These are phyloP conservation scores for Drosophila imparisetae DNA, from an alignment of 2,888 invertebrate genomes.

Conservation along the genomic window DNA sequence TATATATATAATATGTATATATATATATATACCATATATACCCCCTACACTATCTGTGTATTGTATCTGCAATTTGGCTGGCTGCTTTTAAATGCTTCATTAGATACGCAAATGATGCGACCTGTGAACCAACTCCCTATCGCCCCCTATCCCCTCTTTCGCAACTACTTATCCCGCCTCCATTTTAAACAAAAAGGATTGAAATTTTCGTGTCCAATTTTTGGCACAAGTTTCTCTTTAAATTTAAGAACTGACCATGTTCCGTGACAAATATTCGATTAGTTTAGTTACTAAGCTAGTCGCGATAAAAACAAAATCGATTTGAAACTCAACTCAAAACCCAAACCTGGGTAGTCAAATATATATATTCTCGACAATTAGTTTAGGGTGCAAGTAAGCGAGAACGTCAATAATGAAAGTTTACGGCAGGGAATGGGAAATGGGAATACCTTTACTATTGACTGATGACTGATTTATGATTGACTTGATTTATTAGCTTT, in stretches of 20 bases:
- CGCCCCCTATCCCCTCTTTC: not conserved
- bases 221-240: not conserved
- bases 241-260: not conserved
- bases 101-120: conserved; percentile 66
- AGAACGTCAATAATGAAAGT: not conserved
- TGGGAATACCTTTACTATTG: not conserved
- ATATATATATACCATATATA: not conserved
- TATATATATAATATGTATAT: not conserved
- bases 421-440: not conserved
- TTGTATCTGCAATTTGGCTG: conserved; percentile 42
- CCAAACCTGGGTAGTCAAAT: not conserved
- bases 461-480: conserved; percentile 1
- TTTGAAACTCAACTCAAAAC: not conserved
- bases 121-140: conserved; percentile 1
- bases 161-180: not conserved
- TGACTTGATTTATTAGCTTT: not conserved
- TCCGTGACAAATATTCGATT: not conserved
- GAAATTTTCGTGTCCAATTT: not conserved
- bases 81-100: conserved; percentile 68
- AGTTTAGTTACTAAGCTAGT: not conserved
- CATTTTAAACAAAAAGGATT: conserved; percentile 49
- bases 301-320: not conserved
- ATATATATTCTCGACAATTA: not conserved
- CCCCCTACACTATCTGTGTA: conserved; percentile 12
- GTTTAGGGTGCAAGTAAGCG: not conserved